Conservation (phyloP, 2,888 invertebrate species). For the Hypselothyrea guttata region DNA sequence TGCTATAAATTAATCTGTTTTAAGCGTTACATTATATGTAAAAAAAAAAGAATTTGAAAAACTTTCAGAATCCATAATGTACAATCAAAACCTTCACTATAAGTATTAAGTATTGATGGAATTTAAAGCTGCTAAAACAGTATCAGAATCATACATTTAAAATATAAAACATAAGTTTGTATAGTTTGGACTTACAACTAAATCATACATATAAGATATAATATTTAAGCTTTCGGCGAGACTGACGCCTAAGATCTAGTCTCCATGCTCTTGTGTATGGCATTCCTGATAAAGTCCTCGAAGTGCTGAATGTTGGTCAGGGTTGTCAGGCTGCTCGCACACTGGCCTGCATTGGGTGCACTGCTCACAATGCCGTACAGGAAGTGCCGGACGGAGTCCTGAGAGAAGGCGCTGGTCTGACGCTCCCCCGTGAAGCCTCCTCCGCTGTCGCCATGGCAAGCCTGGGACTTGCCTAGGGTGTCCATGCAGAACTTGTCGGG, state of each 20-base stretch:
- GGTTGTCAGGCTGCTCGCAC: constrained; percentile 57
- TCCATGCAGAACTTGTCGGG: constrained; percentile 63
- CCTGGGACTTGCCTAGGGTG: constrained; percentile 55
- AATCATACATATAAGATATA: background rate
- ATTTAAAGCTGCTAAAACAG: too few relatives aligned
- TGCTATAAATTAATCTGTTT: too few relatives aligned
- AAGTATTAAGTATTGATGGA: too few relatives aligned
- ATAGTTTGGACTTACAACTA: background rate
- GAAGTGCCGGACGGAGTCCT: constrained; percentile 30
- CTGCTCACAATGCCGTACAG: constrained; percentile 63
- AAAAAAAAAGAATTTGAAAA: too few relatives aligned
- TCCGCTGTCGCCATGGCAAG: constrained; percentile 66
- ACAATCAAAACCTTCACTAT: too few relatives aligned
- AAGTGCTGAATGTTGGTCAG: constrained; percentile 65
- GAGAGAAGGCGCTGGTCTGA: constrained; percentile 10
- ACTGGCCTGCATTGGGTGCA: constrained; percentile 64
- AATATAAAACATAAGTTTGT: too few relatives aligned
- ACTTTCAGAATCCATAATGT: too few relatives aligned
- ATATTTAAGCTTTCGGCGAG: background rate
- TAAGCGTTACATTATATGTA: too few relatives aligned
- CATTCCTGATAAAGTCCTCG: constrained; percentile 32
- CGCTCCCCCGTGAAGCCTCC: constrained; percentile 58
- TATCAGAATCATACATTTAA: too few relatives aligned
- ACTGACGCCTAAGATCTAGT: constrained; percentile 29
- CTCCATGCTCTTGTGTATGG: constrained; percentile 21